phyloP scores from a whole-genome alignment of 2,888 invertebrate genomes.

The Mesoligia furuncula region DNA sequence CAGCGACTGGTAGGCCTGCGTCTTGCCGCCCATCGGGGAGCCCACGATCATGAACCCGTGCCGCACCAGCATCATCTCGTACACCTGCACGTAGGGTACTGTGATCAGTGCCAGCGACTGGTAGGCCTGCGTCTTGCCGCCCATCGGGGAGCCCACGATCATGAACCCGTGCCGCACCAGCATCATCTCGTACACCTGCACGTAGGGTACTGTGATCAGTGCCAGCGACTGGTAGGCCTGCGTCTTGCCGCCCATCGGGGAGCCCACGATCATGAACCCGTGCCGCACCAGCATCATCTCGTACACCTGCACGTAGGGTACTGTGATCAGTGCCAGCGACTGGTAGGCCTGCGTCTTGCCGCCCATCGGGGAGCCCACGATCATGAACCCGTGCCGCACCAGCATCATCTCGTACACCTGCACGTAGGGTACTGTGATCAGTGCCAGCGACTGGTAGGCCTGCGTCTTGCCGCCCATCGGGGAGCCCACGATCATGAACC shows the following conservation, averaged over 20 bases:
- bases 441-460: no score
- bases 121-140: slow-evolving; percentile 87
- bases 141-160: slow-evolving; percentile 97
- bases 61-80: slow-evolving; percentile 98
- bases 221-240: no score
- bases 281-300: slow-evolving; percentile 98
- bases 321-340: no score
- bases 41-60: slow-evolving; percentile 99
- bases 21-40: slow-evolving; percentile 94
- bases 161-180: slow-evolving; percentile 98
- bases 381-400: slow-evolving; percentile 98
- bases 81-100: slow-evolving; percentile 90
- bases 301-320: slow-evolving; percentile 91
- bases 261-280: slow-evolving; percentile 98
- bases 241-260: slow-evolving; percentile 94
- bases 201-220: no score
- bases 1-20: no score
- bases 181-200: slow-evolving; percentile 97
- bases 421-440: not conserved
- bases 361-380: slow-evolving; percentile 97
- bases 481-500: slow-evolving; percentile 98
- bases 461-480: slow-evolving; percentile 93
- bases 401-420: slow-evolving; percentile 98
- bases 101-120: no score
- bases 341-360: slow-evolving; percentile 82